These are phyloP conservation scores for Agriotes lineatus DNA, from an alignment of 2,888 invertebrate genomes.

Conservation along the genomic window DNA sequence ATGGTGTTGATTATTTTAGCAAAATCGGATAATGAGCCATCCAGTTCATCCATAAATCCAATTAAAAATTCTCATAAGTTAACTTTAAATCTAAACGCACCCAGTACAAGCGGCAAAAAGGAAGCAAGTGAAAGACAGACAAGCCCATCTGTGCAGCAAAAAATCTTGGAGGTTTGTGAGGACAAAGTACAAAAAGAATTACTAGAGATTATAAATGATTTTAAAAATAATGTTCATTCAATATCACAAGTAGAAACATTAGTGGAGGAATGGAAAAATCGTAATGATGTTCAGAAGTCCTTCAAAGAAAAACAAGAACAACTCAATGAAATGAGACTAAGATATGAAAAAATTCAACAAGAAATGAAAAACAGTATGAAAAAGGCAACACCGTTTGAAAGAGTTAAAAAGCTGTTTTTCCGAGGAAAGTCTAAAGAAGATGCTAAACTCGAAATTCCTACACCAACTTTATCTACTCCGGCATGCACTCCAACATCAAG, in stretches of 20 bases:
- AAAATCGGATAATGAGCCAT: not conserved
- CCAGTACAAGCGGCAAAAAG: constrained; percentile 1
- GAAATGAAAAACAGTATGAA: constrained; percentile 82
- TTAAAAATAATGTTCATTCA: constrained; percentile 89
- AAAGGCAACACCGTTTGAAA: constrained; percentile 84
- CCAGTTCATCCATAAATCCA: not conserved
- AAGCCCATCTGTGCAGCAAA: constrained; percentile 29
- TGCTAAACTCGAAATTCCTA: constrained; percentile 19
- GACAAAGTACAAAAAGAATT: constrained; percentile 80
- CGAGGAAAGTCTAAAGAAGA: constrained; percentile 42
- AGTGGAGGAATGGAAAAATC: constrained; percentile 88
- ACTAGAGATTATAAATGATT: constrained; percentile 88
- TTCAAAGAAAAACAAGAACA: constrained; percentile 88
- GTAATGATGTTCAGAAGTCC: constrained; percentile 89
- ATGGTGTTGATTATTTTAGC: constrained; percentile 15
- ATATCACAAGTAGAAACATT: constrained; percentile 87
- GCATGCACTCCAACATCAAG: constrained; percentile 26
- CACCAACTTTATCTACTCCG: constrained; percentile 16
- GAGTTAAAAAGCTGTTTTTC: constrained; percentile 59
- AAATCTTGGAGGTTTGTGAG: constrained; percentile 54
- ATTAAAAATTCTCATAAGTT: constrained; percentile 21
- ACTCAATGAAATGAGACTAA: constrained; percentile 81
- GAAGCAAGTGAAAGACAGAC: constrained; percentile 8
- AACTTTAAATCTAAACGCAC: constrained; percentile 27
- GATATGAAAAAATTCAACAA: constrained; percentile 86